Base-by-base conservation (phyloP, 2,113 vertebrate genomes). In the Melozone crissalis region DNA sequence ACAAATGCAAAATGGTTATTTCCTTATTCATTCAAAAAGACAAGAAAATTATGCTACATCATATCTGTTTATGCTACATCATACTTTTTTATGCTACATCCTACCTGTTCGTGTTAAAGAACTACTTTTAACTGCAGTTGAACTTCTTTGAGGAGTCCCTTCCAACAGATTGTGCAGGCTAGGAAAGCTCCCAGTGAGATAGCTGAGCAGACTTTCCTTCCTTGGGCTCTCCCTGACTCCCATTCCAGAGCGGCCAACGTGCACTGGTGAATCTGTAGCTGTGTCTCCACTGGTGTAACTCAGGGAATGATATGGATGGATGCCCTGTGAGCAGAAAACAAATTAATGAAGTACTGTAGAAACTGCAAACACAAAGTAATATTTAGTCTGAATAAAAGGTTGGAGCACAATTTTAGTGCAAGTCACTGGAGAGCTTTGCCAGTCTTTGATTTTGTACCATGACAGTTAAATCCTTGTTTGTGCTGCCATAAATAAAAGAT, bases 241-340 rank as follows among this genome's bases (percentile, higher is more conserved):
- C 92, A 98, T 79, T 54, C 98, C 98, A 1, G 93, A 95, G 14
- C 99, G 98, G 91, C 98, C 98, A 57, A 98, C 98, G 1, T 99
- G 99, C 63, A 99, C 99, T 0, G 99, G 99, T 28, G 99, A 99
- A 96, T 99, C 99, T 1, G 99, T 99, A 49, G 98, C 99, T 20
- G 99, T 99, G 94, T 99, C 99, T 43, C 99, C 99, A 61, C 99
- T 99, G 59, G 99, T 99, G 91, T 99, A 99, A 97, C 99, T 99
- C 95, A 99, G 95, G 30, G 99, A 99, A 84, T 99, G 99, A 97
- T 99, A 99, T 0, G 99, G 99, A 96, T 99, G 99, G 51, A 99
- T 98, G 67, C 99, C 99, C 99, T 99, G 23, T 76, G 58, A 33
- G 93, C 16, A 72, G 16, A 72, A 75, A 91, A 65, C 18, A 84